These are phyloP conservation scores for Cotesia typhae DNA, from an alignment of 1,140 invertebrate genomes.

Conservation along the genomic window DNA sequence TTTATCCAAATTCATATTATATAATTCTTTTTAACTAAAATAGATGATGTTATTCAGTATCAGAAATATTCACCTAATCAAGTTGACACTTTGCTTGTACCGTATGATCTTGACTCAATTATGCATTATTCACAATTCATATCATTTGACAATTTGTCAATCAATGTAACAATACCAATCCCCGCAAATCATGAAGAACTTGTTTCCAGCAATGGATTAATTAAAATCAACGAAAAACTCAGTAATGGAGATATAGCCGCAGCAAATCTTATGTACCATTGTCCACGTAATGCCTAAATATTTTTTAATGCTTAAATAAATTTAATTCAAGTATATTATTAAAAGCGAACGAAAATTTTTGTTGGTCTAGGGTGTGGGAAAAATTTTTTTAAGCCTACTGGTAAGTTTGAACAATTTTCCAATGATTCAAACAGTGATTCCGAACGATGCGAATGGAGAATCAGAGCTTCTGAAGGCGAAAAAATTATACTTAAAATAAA, in stretches of 20 bases:
- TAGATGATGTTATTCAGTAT: conserved; percentile 79
- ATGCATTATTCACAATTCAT: conserved; percentile 96
- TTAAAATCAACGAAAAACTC: conserved; percentile 83
- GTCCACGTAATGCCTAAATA: conserved; percentile 78
- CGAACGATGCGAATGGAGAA: conserved; percentile 92
- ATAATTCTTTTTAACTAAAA: too few species aligned
- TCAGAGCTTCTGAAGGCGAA: conserved; percentile 96
- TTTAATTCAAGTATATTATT: too few species aligned
- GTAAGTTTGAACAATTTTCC: conserved; percentile 80
- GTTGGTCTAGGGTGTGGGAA: conserved; percentile 67
- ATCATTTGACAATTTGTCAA: too few species aligned
- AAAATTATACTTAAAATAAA: conserved; percentile 92
- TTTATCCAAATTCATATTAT: too few species aligned
- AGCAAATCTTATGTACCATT: conserved; percentile 95
- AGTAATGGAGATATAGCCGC: conserved; percentile 95
- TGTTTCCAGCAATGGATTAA: conserved; percentile 63
- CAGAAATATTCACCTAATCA: too few species aligned
- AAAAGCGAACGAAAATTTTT: too few species aligned
- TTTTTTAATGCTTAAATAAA: background rate
- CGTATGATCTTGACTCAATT: conserved; percentile 96
- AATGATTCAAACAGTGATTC: conserved; percentile 70
- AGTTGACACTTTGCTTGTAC: conserved; percentile 93
- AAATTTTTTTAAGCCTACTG: conserved; percentile 90
- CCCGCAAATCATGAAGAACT: too few species aligned
- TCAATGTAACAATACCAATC: too few species aligned